Percentiles rank a stretch among this genome's conserved stretches.
Evolutionary conservation across 2,888 invertebrate species (phyloP).

Genomic region (Caenorhabditis parvicauda): DNA sequence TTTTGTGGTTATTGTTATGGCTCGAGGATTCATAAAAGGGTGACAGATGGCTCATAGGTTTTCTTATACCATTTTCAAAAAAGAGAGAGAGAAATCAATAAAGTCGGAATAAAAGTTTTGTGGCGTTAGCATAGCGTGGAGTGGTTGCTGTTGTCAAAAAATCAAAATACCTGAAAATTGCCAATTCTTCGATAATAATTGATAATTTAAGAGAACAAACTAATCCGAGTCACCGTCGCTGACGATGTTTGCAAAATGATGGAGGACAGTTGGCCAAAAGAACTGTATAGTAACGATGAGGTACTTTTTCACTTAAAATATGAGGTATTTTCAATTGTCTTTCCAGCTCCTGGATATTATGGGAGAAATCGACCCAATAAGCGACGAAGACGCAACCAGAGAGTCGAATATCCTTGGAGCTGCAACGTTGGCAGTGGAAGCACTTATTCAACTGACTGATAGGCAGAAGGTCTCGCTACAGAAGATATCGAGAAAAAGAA

Average conservation of each 20-base stretch:
- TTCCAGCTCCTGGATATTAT: conserved; percentile 6
- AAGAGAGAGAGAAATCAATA: too few relatives aligned
- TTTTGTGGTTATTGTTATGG: too few relatives aligned
- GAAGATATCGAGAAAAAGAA: conserved; percentile 11
- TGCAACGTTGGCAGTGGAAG: conserved; percentile 20
- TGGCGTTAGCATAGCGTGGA: too few relatives aligned
- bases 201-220: too few relatives aligned
- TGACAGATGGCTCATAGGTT: too few relatives aligned
- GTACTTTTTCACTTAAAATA: not conserved
- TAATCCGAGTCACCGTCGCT: conserved; percentile 14
- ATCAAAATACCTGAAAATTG: too few relatives aligned
- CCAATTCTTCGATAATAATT: too few relatives aligned
- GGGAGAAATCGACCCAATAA: not conserved
- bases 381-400: not conserved
- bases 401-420: conserved; percentile 9
- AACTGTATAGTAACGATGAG: conserved; percentile 1
- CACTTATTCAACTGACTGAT: too few relatives aligned
- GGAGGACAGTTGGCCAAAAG: conserved; percentile 11
- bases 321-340: not conserved
- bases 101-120: too few relatives aligned
- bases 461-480: conserved; percentile 4
- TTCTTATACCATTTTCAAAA: too few relatives aligned
- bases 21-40: too few relatives aligned
- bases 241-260: conserved; percentile 15
- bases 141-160: too few relatives aligned